A percentile compares a stretch with the other conserved stretches of the same genome.
Evolutionary conservation across 1,140 invertebrate genomes (phyloP).

Genomic region (Apis laboriosa): DNA sequence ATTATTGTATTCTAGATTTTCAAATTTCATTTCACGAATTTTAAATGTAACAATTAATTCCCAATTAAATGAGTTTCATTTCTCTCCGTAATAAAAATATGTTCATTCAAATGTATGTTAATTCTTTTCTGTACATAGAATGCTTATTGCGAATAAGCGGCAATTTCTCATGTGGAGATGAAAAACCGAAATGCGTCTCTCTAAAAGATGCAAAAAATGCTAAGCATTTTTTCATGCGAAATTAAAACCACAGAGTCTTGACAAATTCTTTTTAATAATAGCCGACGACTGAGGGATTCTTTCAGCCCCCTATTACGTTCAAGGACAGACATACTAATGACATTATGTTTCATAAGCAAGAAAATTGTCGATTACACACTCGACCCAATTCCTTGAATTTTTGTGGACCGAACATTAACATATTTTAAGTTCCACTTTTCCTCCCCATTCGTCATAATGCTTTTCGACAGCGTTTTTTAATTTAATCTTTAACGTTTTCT

Average conservation of each 20-base stretch:
- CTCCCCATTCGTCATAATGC: too few relatives aligned
- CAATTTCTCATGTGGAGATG: neutral
- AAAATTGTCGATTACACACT: neutral
- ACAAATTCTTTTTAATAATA: conserved; percentile 23
- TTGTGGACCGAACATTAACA: neutral
- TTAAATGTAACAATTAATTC: neutral
- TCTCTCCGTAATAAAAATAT: neutral
- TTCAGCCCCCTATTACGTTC: neutral
- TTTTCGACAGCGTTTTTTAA: too few relatives aligned
- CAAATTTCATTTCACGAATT: too few relatives aligned
- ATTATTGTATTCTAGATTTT: too few relatives aligned
- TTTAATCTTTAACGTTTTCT: too few relatives aligned
- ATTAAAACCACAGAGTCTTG: neutral
- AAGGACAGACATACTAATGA: conserved; percentile 4
- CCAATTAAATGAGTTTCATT: neutral
- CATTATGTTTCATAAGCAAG: neutral
- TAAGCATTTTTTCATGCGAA: neutral
- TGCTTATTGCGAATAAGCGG: neutral
- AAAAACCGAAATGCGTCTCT: neutral
- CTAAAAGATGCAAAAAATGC: neutral
- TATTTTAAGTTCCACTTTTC: neutral
- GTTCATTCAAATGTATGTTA: neutral
- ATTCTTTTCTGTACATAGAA: neutral
- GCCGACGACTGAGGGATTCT: neutral
- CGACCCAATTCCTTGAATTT: neutral